phyloP scores from a whole-genome alignment of 2,797 vertebrate species.

The Pteronotus mesoamericanus region DNA sequence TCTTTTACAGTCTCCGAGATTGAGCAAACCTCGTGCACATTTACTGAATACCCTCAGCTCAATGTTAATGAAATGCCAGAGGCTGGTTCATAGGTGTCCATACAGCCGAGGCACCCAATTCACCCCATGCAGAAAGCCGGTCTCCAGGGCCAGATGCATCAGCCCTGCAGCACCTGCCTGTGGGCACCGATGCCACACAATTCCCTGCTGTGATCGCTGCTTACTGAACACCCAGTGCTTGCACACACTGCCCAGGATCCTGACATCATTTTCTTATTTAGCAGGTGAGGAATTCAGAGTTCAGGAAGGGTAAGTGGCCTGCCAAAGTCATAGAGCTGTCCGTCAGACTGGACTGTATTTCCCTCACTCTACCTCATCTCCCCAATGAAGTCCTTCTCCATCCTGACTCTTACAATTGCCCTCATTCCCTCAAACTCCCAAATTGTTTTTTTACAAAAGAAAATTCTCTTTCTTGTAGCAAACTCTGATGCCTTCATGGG shows the following conservation, averaged over 20 bases:
- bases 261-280: not conserved
- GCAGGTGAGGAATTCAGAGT: not conserved
- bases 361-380: not conserved
- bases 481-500: not conserved
- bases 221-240: too few species aligned
- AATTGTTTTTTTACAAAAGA: not conserved
- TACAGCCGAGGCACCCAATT: rapidly evolving
- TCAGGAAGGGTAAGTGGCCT: not conserved
- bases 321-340: not conserved
- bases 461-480: not conserved
- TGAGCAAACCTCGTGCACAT: not conserved
- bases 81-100: not conserved
- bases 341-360: not conserved
- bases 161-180: not conserved
- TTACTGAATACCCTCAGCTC: not conserved
- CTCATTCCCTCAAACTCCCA: not conserved
- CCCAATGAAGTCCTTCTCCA: not conserved
- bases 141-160: not conserved
- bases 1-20: not conserved
- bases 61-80: not conserved
- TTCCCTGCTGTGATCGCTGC: not conserved
- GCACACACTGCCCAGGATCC: not conserved
- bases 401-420: not conserved
- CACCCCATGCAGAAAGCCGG: rapidly evolving
- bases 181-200: rapidly evolving